Evolutionary conservation across 2,888 invertebrate genomes (phyloP).

Genomic region (Stenotaenia linearis): DNA sequence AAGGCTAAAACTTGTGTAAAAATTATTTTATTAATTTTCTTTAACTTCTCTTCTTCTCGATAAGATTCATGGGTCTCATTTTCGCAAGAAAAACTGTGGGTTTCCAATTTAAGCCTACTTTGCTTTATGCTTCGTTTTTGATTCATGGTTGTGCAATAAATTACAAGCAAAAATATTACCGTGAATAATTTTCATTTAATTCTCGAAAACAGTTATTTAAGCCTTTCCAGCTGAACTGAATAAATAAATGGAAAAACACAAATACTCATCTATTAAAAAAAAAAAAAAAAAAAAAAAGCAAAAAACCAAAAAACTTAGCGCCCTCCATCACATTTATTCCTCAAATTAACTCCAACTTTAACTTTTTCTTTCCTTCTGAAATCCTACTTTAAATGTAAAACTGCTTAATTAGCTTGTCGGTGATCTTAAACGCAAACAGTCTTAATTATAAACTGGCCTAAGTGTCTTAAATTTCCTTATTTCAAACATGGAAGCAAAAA

Average conservation of each 20-base stretch:
- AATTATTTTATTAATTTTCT: neutral
- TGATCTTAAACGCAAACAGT: conserved; percentile 17
- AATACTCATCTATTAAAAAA: no score
- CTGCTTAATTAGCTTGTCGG: neutral
- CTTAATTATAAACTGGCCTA: conserved; percentile 3
- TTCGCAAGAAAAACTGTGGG: neutral
- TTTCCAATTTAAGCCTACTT: neutral
- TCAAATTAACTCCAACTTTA: neutral
- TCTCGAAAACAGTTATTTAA: neutral
- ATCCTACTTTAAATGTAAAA: neutral
- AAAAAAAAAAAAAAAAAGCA: no score
- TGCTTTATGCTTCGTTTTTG: neutral
- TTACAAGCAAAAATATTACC: neutral
- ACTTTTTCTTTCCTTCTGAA: neutral
- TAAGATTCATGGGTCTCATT: neutral
- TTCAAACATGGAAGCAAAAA: neutral
- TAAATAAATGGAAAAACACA: neutral
- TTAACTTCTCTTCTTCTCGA: neutral
- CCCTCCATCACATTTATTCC: neutral
- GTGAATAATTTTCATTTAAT: neutral
- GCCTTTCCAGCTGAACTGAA: neutral
- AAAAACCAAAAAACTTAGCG: neutral
- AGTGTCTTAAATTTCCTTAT: neutral
- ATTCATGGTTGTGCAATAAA: neutral
- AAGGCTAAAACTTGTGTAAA: neutral